Evolutionary conservation across 2,113 vertebrate species (phyloP).

Genomic region (Megaceryle maxima): DNA sequence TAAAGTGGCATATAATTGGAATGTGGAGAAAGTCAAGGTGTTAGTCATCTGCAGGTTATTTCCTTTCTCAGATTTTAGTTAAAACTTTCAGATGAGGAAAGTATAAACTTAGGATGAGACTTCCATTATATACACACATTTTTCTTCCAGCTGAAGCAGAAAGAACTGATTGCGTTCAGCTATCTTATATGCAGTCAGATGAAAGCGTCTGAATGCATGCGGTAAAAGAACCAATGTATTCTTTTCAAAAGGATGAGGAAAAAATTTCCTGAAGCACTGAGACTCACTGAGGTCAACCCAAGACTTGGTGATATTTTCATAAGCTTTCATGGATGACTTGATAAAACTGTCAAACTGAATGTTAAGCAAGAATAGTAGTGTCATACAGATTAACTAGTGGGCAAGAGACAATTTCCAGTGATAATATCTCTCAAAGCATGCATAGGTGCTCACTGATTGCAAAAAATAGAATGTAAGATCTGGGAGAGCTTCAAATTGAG

Average conservation of each 20-base stretch:
- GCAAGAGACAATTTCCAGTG: not conserved
- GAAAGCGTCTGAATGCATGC: not conserved
- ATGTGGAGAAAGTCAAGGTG: not conserved
- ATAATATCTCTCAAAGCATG: not conserved
- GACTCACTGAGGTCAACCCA: not conserved
- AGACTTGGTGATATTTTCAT: not conserved
- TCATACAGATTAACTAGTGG: not conserved
- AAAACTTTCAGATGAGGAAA: not conserved
- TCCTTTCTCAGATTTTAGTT: not conserved
- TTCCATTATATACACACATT: not conserved
- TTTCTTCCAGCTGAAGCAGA: not conserved
- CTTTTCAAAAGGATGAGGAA: not conserved
- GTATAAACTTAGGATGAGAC: not conserved
- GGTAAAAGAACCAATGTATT: not conserved
- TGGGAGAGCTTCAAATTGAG: not conserved
- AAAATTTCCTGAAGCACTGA: not conserved
- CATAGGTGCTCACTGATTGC: not conserved
- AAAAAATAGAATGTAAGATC: not conserved
- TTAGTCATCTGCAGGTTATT: not conserved
- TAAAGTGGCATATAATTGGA: accelerated
- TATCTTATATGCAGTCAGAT: not conserved
- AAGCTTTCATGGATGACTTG: not conserved
- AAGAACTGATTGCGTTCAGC: not conserved
- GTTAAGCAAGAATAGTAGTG: not conserved
- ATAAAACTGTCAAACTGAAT: not conserved